Conservation (phyloP, 53 echinoderm and acorn worm species). For the Zoroaster sp. region DNA sequence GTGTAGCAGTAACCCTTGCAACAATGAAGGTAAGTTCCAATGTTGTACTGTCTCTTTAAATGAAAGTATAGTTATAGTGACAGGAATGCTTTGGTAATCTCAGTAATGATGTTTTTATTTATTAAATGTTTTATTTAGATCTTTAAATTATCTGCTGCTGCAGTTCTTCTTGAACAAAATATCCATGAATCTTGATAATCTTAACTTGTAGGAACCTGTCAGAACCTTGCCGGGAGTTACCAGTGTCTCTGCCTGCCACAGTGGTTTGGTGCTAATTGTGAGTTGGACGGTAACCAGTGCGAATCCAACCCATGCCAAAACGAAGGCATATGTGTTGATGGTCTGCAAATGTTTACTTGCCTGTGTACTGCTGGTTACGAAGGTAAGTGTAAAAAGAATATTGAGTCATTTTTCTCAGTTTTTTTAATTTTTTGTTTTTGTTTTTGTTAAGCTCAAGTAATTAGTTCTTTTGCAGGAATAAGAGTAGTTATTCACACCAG, state of each 20-base stretch:
- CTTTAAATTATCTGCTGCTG: no score
- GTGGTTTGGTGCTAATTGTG: constrained; percentile 77
- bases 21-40: constrained; percentile 72
- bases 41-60: no score
- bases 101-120: no score
- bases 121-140: no score
- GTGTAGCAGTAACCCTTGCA: constrained; percentile 75
- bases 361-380: constrained; percentile 64
- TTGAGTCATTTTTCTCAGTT: no score
- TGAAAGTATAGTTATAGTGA: no score
- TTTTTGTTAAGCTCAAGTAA: no score
- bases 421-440: no score
- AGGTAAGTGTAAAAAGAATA: constrained; percentile 56
- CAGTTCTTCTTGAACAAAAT: no score
- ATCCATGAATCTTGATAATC: background rate
- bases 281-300: constrained; percentile 86
- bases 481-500: no score
- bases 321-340: constrained; percentile 71
- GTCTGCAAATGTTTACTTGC: constrained; percentile 63
- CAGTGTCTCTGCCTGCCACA: constrained; percentile 63
- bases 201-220: constrained; percentile 62
- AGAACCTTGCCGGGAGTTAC: constrained; percentile 80
- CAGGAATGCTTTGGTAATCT: no score
- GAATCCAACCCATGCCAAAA: constrained; percentile 77
- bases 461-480: no score